Conservation (phyloP, 2,888 invertebrate species). For the Mechanitis messenoides region DNA sequence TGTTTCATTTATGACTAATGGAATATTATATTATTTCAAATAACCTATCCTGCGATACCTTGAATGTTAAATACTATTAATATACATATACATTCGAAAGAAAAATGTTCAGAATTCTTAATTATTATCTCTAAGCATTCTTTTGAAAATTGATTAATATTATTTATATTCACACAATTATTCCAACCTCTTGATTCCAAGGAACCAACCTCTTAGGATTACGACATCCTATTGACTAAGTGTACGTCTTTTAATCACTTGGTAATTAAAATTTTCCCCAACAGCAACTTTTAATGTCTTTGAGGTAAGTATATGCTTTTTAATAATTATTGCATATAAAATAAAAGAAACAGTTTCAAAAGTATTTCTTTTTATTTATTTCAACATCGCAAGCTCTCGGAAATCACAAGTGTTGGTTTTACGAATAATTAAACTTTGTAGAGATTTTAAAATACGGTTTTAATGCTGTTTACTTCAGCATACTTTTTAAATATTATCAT, state of each 20-base stretch:
- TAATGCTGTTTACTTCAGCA: slow-evolving; percentile 4
- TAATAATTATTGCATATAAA: slow-evolving; percentile 5
- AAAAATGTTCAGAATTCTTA: no score
- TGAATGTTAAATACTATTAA: no score
- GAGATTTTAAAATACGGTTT: slow-evolving; percentile 11
- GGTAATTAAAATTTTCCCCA: slow-evolving; percentile 9
- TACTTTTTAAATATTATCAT: slow-evolving; percentile 3
- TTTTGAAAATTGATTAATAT: no score
- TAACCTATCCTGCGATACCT: not conserved
- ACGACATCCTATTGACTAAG: not conserved
- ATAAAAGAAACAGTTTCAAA: not conserved
- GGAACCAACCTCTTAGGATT: not conserved
- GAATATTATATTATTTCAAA: slow-evolving; percentile 5
- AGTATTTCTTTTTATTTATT: slow-evolving; percentile 4
- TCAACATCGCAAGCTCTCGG: slow-evolving; percentile 1
- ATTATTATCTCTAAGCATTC: no score
- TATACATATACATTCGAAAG: no score
- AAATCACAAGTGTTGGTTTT: slow-evolving; percentile 14
- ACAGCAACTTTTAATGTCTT: slow-evolving; percentile 8
- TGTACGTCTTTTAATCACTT: not conserved
- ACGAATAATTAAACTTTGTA: slow-evolving; percentile 15
- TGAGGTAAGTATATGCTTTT: not conserved
- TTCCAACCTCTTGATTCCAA: no score
- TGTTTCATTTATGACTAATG: not conserved
- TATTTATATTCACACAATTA: no score